Conservation (phyloP, 2,797 vertebrate species). For the Serranus cabrilla region DNA sequence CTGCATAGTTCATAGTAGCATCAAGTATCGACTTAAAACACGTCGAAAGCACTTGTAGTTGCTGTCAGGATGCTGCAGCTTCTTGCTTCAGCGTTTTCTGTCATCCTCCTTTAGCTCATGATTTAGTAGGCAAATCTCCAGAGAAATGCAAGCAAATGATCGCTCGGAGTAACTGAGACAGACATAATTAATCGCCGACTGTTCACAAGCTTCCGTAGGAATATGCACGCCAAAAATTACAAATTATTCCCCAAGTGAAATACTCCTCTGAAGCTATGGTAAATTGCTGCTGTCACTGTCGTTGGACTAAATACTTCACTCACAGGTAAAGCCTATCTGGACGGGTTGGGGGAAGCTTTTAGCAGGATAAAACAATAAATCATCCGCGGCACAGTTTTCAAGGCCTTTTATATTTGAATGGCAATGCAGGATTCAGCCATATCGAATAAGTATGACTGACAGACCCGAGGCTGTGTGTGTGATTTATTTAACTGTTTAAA, state of each 20-base stretch:
- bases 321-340: conserved; percentile 37
- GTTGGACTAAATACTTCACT: conserved; percentile 52
- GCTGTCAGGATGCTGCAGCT: conserved; percentile 30
- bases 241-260: conserved; percentile 55
- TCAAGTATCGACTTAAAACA: conserved; percentile 31
- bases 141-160: conserved; percentile 55
- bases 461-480: not conserved
- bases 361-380: conserved; percentile 50
- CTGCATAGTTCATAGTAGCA: conserved; percentile 13
- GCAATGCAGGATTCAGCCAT: conserved; percentile 13
- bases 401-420: conserved; percentile 38
- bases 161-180: conserved; percentile 46
- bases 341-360: conserved; percentile 24
- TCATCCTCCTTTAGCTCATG: conserved; percentile 50
- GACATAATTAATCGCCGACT: conserved; percentile 61
- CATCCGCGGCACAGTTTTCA: conserved; percentile 9
- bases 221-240: conserved; percentile 40
- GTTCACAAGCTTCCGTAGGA: conserved; percentile 49
- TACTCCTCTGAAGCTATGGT: conserved; percentile 29
- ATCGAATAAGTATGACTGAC: conserved; percentile 34
- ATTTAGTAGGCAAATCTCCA: conserved; percentile 49
- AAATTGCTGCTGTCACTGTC: conserved; percentile 52
- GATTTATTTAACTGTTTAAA: not conserved
- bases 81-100: conserved; percentile 36
- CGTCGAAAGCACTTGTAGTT: not conserved